Evolutionary conservation across 2,888 invertebrate species (phyloP).

Genomic region (Agrotis segetum): DNA sequence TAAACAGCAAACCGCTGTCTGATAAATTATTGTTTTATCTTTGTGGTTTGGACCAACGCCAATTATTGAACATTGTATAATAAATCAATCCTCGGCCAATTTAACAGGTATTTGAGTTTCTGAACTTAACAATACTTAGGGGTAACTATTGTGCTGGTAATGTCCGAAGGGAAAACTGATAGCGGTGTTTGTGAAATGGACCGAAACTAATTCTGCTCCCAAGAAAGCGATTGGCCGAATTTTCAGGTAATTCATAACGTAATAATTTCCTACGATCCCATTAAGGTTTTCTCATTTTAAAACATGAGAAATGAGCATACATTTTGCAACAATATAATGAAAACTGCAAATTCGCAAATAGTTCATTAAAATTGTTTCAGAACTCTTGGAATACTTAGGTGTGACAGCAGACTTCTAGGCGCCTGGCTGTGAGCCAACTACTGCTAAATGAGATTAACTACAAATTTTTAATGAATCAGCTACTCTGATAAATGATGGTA

Average conservation of each 20-base stretch:
- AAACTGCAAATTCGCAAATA: background rate
- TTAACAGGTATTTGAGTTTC: constrained; percentile 9
- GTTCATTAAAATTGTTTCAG: constrained; percentile 9
- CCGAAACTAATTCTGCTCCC: background rate
- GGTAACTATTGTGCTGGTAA: background rate
- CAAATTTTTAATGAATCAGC: constrained; percentile 34
- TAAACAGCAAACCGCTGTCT: constrained; percentile 21
- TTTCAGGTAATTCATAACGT: background rate
- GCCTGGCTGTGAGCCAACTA: constrained; percentile 25
- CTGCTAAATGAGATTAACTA: constrained; percentile 20
- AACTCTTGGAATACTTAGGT: constrained; percentile 3
- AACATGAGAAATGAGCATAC: background rate
- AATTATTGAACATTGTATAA: constrained; percentile 32
- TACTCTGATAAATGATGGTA: constrained; percentile 27
- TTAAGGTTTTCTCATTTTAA: background rate
- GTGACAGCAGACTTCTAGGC: constrained; percentile 13
- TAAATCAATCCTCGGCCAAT: constrained; percentile 26
- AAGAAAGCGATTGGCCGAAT: background rate
- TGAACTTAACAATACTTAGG: constrained; percentile 7
- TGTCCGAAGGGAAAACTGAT: background rate
- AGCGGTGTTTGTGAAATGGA: background rate
- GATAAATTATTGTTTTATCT: constrained; percentile 42
- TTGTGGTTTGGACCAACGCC: constrained; percentile 36
- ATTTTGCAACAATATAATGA: background rate
- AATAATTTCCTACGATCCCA: background rate